Conservation (phyloP, 2,797 vertebrate genomes). For the Liasis olivaceus region DNA sequence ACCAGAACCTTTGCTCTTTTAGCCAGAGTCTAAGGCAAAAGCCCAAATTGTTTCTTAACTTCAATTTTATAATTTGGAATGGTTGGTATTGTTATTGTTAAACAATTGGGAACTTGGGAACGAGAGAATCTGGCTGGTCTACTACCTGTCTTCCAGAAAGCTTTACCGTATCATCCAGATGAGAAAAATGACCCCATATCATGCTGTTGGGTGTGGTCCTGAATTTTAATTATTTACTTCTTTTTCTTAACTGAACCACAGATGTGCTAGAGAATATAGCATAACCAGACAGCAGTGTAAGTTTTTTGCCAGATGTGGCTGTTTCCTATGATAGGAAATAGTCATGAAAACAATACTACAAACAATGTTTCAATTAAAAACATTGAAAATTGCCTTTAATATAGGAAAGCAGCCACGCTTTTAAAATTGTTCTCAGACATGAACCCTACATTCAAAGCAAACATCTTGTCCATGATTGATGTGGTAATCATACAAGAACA, state of each 20-base stretch:
- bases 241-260: conserved; percentile 81
- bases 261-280: conserved; percentile 71
- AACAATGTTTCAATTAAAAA: background rate
- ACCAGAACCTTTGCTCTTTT: background rate
- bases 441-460: background rate
- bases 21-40: background rate
- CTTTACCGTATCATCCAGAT: background rate
- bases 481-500: background rate
- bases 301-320: conserved; percentile 63
- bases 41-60: background rate
- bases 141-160: background rate
- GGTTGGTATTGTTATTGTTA: background rate
- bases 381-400: background rate
- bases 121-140: background rate
- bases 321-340: conserved; percentile 32
- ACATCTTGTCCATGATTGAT: background rate
- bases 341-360: background rate
- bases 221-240: conserved; percentile 84
- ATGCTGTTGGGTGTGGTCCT: conserved; percentile 88
- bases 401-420: background rate
- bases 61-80: background rate
- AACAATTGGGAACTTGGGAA: background rate
- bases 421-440: background rate
- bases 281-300: conserved; percentile 43
- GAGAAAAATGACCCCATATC: conserved; percentile 83